phyloP scores from a whole-genome alignment of 2,113 vertebrate genomes.

The Macroglossus sobrinus region DNA sequence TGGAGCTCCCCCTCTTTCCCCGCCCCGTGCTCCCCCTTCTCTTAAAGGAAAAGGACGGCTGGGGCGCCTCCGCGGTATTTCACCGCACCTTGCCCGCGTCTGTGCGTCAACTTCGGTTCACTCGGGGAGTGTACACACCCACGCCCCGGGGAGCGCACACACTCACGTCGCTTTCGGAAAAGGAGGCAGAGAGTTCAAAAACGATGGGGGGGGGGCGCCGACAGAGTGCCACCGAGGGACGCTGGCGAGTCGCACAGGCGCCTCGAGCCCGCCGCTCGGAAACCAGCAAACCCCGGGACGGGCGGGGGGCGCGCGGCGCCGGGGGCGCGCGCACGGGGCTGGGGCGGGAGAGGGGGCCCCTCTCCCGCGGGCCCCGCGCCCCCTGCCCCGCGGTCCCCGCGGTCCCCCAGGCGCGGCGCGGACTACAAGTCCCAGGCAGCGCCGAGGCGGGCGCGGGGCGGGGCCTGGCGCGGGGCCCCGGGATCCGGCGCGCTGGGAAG shows the following conservation, averaged over 20 bases:
- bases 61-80: neutral
- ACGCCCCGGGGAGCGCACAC: neutral
- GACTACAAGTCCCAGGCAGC: slow-evolving; percentile 75
- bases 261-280: neutral
- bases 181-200: neutral
- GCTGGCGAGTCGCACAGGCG: neutral
- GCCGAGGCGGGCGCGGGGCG: slow-evolving; percentile 15
- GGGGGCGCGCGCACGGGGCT: fast-evolving
- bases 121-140: neutral
- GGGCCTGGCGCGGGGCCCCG: slow-evolving; percentile 43
- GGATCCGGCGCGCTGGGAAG: slow-evolving; percentile 39
- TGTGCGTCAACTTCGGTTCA: neutral
- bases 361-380: fast-evolving
- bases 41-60: neutral
- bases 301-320: neutral
- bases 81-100: neutral
- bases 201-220: neutral
- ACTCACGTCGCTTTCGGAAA: neutral
- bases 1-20: neutral
- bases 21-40: no score
- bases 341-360: neutral
- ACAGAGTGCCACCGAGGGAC: neutral
- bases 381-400: neutral
- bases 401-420: no score
- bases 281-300: neutral